Percentiles rank a stretch among this genome's conserved stretches.
Conservation (phyloP, 2,113 vertebrate genomes). For the Cettia cetti region DNA sequence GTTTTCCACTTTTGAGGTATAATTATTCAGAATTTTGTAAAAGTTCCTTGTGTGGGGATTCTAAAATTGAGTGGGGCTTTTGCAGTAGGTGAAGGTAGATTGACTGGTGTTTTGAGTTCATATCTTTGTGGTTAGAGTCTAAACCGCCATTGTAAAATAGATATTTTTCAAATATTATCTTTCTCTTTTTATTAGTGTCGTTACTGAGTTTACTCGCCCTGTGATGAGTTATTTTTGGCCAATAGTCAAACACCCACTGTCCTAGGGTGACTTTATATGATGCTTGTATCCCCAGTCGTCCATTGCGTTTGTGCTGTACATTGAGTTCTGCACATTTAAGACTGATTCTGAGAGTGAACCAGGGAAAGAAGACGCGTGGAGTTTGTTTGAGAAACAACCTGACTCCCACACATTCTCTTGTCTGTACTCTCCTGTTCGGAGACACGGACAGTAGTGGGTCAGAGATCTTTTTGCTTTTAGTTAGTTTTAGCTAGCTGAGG, state of each 20-base stretch:
- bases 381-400: too few species aligned
- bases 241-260: not conserved
- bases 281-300: too few species aligned
- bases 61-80: not conserved
- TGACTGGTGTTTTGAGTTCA: not conserved
- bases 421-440: too few species aligned
- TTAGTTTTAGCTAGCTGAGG: too few species aligned
- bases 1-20: not conserved
- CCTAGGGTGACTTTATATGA: too few species aligned
- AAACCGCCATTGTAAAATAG: not conserved
- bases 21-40: not conserved
- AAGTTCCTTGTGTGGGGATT: not conserved
- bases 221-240: not conserved
- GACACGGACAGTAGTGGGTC: too few species aligned
- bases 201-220: not conserved
- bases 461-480: too few species aligned
- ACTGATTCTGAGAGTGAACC: too few species aligned
- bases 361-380: too few species aligned
- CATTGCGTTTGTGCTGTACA: too few species aligned
- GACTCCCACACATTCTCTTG: too few species aligned
- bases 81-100: not conserved
- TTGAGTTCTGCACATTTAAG: too few species aligned
- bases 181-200: not conserved
- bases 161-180: not conserved
- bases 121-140: not conserved